Conservation (phyloP, 92 coral and sea anemone genomes). For the Epizoanthus ramosus region DNA sequence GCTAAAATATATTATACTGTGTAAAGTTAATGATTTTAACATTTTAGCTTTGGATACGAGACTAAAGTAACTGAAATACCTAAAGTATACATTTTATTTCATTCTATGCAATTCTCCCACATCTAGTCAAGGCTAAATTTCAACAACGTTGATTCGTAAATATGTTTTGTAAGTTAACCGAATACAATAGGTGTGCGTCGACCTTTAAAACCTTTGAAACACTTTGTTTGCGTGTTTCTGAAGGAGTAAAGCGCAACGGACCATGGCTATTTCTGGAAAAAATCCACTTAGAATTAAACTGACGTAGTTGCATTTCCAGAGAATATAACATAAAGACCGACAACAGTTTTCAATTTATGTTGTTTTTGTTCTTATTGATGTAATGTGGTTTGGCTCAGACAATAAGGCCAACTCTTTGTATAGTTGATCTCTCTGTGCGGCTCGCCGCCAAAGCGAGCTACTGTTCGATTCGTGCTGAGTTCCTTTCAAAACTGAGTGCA, state of each 20-base stretch:
- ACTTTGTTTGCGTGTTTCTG: too few relatives aligned
- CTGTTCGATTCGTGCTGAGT: constrained; percentile 1
- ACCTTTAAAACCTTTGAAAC: too few relatives aligned
- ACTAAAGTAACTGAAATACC: too few relatives aligned
- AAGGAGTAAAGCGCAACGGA: too few relatives aligned
- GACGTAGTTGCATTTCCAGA: neutral
- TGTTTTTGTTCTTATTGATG: neutral
- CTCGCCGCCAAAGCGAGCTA: neutral
- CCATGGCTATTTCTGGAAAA: neutral
- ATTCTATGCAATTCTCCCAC: too few relatives aligned
- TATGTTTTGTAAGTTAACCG: too few relatives aligned
- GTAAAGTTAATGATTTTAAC: neutral
- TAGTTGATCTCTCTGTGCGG: neutral
- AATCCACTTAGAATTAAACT: neutral
- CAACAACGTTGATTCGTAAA: too few relatives aligned
- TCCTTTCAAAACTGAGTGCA: constrained; percentile 1
- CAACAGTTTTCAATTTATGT: neutral
- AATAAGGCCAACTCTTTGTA: constrained; percentile 3
- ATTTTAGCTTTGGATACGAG: neutral
- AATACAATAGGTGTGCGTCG: too few relatives aligned
- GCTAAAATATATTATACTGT: neutral
- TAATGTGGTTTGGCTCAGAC: constrained; percentile 6
- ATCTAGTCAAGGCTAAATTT: too few relatives aligned
- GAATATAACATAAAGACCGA: neutral
- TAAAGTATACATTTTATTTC: too few relatives aligned